phyloP scores from a whole-genome alignment of 2,797 vertebrate genomes.

The Takifugu rubripes region DNA sequence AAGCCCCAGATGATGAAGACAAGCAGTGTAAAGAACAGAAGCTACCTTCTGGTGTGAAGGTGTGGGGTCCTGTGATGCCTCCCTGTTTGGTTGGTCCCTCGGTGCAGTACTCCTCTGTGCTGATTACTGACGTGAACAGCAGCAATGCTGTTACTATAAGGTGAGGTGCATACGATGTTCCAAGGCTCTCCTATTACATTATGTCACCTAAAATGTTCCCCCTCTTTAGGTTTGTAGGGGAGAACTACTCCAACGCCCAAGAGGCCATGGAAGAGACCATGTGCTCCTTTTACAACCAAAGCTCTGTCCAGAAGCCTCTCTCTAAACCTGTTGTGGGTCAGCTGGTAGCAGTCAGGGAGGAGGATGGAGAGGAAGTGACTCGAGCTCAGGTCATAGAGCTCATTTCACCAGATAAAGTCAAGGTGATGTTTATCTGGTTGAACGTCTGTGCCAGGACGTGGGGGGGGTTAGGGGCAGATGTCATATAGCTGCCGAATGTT shows the following conservation, averaged over 20 bases:
- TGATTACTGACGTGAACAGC: constrained; percentile 83
- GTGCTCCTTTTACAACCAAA: constrained; percentile 79
- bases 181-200: no score
- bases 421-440: constrained; percentile 66
- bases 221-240: constrained; percentile 84
- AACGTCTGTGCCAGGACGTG: no score
- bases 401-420: constrained; percentile 69
- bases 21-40: constrained; percentile 2
- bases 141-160: constrained; percentile 84
- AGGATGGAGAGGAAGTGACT: constrained; percentile 82
- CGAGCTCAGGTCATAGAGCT: constrained; percentile 81
- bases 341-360: constrained; percentile 80
- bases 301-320: constrained; percentile 33
- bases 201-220: neutral
- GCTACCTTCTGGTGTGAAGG: constrained; percentile 46
- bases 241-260: constrained; percentile 86
- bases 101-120: constrained; percentile 82
- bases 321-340: constrained; percentile 74
- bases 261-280: constrained; percentile 89
- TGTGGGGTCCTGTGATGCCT: constrained; percentile 61
- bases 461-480: no score
- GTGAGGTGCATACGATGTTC: constrained; percentile 56
- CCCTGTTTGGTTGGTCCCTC: constrained; percentile 76
- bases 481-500: neutral
- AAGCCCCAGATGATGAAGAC: constrained; percentile 2